Evolutionary conservation across 2,797 vertebrate species (phyloP).

Genomic region (Adelosebastes latens): DNA sequence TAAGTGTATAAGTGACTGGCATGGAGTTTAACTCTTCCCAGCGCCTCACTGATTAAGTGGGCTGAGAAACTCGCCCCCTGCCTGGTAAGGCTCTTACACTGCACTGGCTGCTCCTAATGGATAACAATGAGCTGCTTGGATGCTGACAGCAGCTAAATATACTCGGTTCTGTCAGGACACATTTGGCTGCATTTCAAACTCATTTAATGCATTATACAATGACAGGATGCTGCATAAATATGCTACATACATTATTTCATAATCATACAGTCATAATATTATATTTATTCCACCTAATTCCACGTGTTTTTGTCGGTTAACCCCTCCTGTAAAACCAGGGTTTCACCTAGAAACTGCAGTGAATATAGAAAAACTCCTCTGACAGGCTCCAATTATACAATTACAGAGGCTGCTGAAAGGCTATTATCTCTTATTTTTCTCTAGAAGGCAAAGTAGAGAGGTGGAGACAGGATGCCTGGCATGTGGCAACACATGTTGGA

Average conservation of each 20-base stretch:
- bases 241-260: background rate
- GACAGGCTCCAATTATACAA: slow-evolving; percentile 58
- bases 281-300: background rate
- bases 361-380: slow-evolving; percentile 9
- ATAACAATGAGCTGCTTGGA: slow-evolving; percentile 71
- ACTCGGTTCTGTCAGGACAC: slow-evolving; percentile 50
- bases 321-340: background rate
- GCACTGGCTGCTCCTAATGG: slow-evolving; percentile 60
- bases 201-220: background rate
- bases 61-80: slow-evolving; percentile 56
- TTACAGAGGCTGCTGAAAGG: slow-evolving; percentile 38
- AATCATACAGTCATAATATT: background rate
- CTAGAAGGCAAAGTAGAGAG: slow-evolving; percentile 15
- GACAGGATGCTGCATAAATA: background rate
- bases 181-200: slow-evolving; percentile 43
- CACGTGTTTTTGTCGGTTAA: slow-evolving; percentile 5
- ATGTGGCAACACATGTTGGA: slow-evolving; percentile 62
- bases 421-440: slow-evolving; percentile 41
- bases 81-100: slow-evolving; percentile 66
- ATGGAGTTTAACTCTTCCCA: slow-evolving; percentile 48
- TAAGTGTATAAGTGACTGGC: slow-evolving; percentile 27
- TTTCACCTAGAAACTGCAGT: background rate
- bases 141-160: slow-evolving; percentile 69
- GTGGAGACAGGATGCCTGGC: slow-evolving; percentile 51
- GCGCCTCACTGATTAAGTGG: slow-evolving; percentile 64